Percentiles rank a stretch among this genome's conserved stretches.
phyloP scores from a whole-genome alignment of 2,797 vertebrate genomes.

The Melanogrammus aeglefinus region DNA sequence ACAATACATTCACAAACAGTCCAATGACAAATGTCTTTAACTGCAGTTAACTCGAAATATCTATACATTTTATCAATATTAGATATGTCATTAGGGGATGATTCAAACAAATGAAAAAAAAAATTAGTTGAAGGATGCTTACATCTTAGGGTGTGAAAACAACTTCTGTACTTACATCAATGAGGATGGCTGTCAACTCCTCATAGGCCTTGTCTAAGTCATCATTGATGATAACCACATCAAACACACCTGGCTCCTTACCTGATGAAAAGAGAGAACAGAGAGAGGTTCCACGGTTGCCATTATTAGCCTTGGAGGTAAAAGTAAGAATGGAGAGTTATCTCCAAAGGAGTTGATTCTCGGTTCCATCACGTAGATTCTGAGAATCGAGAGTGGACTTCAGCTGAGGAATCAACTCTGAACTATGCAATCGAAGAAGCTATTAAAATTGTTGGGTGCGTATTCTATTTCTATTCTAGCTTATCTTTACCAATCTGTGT shows the following conservation, averaged over 20 bases:
- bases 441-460: neutral
- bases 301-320: neutral
- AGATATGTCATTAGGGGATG: neutral
- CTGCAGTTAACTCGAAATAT: neutral
- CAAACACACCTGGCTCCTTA: constrained; percentile 89
- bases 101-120: too few relatives aligned
- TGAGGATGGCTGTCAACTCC: constrained; percentile 79
- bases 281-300: neutral
- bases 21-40: neutral
- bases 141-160: neutral
- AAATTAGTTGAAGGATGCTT: neutral
- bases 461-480: neutral
- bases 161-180: constrained; percentile 73
- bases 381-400: too few relatives aligned
- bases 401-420: too few relatives aligned
- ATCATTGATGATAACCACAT: constrained; percentile 90
- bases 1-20: neutral
- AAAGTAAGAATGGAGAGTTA: neutral
- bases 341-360: neutral
- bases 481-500: too few relatives aligned
- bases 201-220: constrained; percentile 86
- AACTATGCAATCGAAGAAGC: too few relatives aligned
- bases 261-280: constrained; percentile 63
- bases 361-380: neutral
- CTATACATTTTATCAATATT: neutral